phyloP scores from a whole-genome alignment of 2,113 vertebrate species.

The Tursiops truncatus region DNA sequence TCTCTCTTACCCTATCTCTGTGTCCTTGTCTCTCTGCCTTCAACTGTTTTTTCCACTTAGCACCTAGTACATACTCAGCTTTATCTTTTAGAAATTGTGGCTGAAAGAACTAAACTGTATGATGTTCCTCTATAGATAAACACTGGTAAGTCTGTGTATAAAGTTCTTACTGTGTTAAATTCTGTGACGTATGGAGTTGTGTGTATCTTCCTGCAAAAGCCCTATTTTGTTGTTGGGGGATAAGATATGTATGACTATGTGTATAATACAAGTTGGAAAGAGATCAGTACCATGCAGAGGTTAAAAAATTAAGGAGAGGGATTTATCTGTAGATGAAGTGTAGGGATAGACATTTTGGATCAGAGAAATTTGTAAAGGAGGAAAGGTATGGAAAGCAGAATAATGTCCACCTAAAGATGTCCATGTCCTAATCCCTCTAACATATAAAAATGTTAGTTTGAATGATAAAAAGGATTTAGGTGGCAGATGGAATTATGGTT shows the following conservation, averaged over 20 bases:
- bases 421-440: not conserved
- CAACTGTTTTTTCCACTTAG: not conserved
- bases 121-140: not conserved
- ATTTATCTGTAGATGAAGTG: not conserved
- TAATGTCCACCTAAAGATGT: not conserved
- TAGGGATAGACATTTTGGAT: not conserved
- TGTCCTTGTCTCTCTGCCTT: not conserved
- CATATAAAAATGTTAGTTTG: not conserved
- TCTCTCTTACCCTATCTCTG: not conserved
- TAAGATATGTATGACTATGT: not conserved
- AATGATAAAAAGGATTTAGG: not conserved
- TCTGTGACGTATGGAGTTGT: not conserved
- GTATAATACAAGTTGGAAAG: not conserved
- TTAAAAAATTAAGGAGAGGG: not conserved
- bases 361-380: not conserved
- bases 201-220: not conserved
- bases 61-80: not conserved
- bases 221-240: not conserved
- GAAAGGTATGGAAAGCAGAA: not conserved
- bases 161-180: not conserved
- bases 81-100: not conserved
- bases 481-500: not conserved
- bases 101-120: not conserved
- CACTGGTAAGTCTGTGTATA: not conserved
- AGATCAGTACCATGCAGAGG: not conserved